These are phyloP conservation scores for Ceratina calcarata DNA, from an alignment of 1,140 invertebrate species.

Conservation along the genomic window DNA sequence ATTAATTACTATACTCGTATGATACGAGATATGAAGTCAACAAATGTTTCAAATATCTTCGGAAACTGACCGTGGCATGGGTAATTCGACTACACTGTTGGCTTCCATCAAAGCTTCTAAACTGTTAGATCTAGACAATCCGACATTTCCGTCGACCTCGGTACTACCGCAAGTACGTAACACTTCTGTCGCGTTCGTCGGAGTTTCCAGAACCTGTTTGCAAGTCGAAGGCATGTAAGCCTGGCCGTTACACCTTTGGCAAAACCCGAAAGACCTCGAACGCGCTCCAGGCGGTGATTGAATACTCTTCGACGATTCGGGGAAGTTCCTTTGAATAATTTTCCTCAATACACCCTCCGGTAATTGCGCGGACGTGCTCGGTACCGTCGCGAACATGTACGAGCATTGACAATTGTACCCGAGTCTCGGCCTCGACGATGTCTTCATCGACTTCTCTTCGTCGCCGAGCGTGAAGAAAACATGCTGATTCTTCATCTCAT, in stretches of 20 bases:
- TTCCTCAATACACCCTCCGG: slow-evolving; percentile 73
- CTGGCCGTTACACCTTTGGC: slow-evolving; percentile 69
- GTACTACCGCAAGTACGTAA: slow-evolving; percentile 68
- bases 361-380: slow-evolving; percentile 73
- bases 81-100: slow-evolving; percentile 82
- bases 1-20: background rate
- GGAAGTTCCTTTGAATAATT: slow-evolving; percentile 76
- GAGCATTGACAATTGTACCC: slow-evolving; percentile 71
- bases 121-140: slow-evolving; percentile 65
- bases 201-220: slow-evolving; percentile 72
- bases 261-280: slow-evolving; percentile 57
- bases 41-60: background rate
- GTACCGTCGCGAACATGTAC: slow-evolving; percentile 69
- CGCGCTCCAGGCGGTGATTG: slow-evolving; percentile 52
- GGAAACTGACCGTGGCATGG: slow-evolving; percentile 81
- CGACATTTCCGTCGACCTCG: slow-evolving; percentile 53
- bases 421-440: slow-evolving; percentile 40
- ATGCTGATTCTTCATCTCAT: slow-evolving; percentile 64
- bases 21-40: too few species aligned
- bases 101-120: slow-evolving; percentile 75
- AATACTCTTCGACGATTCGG: slow-evolving; percentile 75
- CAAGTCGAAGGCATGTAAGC: slow-evolving; percentile 57
- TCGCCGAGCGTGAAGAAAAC: slow-evolving; percentile 90
- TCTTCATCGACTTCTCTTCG: slow-evolving; percentile 83
- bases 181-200: slow-evolving; percentile 75